phyloP scores from a whole-genome alignment of 2,888 invertebrate genomes.

The Drosophila nr. perissopoda region DNA sequence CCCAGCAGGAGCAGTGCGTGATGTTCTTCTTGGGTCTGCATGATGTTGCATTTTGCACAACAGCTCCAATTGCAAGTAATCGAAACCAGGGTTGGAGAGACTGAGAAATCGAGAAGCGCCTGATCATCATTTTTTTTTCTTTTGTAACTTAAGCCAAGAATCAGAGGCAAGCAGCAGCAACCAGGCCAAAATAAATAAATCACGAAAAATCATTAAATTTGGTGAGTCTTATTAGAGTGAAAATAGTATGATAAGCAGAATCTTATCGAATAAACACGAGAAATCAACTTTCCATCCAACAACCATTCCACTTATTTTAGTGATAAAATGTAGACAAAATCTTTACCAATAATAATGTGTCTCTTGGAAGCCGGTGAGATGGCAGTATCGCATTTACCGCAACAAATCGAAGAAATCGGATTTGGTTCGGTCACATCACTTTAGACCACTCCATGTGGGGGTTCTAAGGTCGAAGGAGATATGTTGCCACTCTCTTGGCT shows the following conservation, averaged over 20 bases:
- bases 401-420: constrained; percentile 55
- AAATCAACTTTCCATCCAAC: neutral
- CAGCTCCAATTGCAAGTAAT: neutral
- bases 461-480: neutral
- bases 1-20: neutral
- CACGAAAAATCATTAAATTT: neutral
- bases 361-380: constrained; percentile 35
- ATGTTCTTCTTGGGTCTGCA: neutral
- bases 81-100: neutral
- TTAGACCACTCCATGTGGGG: constrained; percentile 22
- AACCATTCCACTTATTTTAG: neutral
- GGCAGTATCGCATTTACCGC: constrained; percentile 44
- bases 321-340: neutral
- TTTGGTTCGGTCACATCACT: constrained; percentile 48
- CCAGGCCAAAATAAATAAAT: neutral
- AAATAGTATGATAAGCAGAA: neutral
- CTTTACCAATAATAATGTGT: constrained; percentile 18
- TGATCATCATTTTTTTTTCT: neutral
- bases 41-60: neutral
- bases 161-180: neutral
- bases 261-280: neutral
- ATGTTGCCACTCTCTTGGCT: constrained; percentile 1
- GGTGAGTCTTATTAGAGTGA: constrained; percentile 2
- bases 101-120: neutral
- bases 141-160: neutral